These are phyloP conservation scores for Drosophila affinis DNA, from an alignment of 2,888 invertebrate species.

Conservation along the genomic window DNA sequence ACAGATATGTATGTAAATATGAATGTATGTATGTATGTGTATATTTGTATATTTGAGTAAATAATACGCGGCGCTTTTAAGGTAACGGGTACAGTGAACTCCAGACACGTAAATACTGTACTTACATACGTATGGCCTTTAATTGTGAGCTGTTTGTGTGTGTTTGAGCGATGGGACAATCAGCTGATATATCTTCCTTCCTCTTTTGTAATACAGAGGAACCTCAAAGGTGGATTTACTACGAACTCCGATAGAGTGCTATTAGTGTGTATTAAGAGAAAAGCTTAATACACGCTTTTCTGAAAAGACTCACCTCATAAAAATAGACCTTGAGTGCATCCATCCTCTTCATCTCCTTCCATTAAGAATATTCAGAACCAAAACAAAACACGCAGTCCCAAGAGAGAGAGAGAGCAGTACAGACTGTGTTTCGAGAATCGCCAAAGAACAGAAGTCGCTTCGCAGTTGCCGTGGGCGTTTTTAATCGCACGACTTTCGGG, in stretches of 20 bases:
- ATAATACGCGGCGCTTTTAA: slow-evolving; percentile 52
- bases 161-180: slow-evolving; percentile 14
- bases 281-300: not conserved
- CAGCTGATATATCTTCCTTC: slow-evolving; percentile 5
- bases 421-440: slow-evolving; percentile 16
- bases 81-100: slow-evolving; percentile 77
- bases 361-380: slow-evolving; percentile 71
- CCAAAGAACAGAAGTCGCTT: slow-evolving; percentile 61
- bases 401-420: slow-evolving; percentile 40
- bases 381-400: slow-evolving; percentile 67
- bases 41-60: slow-evolving; percentile 57
- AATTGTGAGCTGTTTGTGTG: slow-evolving; percentile 18
- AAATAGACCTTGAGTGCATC: not conserved
- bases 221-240: no score
- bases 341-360: not conserved
- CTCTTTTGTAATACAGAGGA: not conserved
- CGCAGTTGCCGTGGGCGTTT: slow-evolving; percentile 51
- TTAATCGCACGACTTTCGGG: slow-evolving; percentile 22
- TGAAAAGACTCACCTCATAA: not conserved
- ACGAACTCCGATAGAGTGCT: no score
- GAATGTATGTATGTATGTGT: not conserved
- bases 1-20: not conserved
- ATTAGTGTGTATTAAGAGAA: no score
- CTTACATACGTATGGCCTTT: slow-evolving; percentile 17
- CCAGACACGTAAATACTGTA: slow-evolving; percentile 23